Base-by-base conservation (phyloP, 1,140 invertebrate genomes). In the Pissodes strobi region DNA sequence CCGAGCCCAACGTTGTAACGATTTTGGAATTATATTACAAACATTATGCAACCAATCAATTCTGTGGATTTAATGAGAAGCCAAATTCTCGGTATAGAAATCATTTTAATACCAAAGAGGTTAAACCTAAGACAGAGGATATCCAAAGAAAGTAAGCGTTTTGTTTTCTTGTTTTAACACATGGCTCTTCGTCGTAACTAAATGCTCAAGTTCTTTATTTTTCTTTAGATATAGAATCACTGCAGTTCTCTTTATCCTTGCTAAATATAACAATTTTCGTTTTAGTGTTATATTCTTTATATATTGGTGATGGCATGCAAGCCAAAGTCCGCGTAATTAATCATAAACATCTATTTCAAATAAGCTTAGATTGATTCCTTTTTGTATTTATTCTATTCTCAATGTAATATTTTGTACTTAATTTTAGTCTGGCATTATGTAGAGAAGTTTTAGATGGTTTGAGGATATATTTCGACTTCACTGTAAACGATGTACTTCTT, bases 401-500 rank as follows among this genome's bases (percentile, higher is more conserved):
- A 69, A 15, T 38, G 15, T 38, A 15, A 23, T 12, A 17, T 37
- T 15, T 30, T n/a, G n/a, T n/a, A n/a, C n/a, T 68, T 66, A 46
- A 61, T 69, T 82, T 41, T 76, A 90, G 88, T 69, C 81, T 93
- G 61, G 88, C 90, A 67, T 76, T 95, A 64, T 88, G 91, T 25
- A 87, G 92, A 73, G 93, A 96, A 79, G 87, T 93, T 19, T 88
- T 92, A 0, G 93, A 97, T 80, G 93, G 94, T 0, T 76, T 96
- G 13, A 81, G 94, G 30, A 87, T 95, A 48, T 93, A 93, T 75
- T 95, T 96, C 76, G 93, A 96, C 79, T 94, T 92, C 76, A 88
- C 89, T 1, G 78, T 95, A 13, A 85, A 87, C 13, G 84, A 88
- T 41, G 82, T 92, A 55, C 76, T 96, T 3, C 78, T 96, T 1